phyloP scores from a whole-genome alignment of 2,888 invertebrate genomes.

The Erynnis tages region DNA sequence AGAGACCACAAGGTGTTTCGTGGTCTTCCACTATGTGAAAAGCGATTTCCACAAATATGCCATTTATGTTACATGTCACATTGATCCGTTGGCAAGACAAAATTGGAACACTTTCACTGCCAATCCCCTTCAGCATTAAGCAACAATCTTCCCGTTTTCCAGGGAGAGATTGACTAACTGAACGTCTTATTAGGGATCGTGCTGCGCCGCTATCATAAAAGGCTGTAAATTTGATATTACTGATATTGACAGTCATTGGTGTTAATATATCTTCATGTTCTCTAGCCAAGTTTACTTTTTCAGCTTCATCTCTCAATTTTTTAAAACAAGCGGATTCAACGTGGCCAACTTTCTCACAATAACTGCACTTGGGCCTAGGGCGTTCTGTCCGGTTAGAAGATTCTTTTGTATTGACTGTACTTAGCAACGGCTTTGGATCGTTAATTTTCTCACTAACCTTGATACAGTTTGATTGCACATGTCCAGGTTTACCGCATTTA shows the following conservation, averaged over 20 bases:
- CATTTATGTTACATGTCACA: conserved; percentile 1
- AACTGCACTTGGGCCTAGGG: conserved; percentile 6
- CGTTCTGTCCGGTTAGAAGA: background rate
- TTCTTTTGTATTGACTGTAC: background rate
- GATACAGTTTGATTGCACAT: background rate
- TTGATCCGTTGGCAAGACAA: background rate
- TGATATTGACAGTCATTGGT: background rate
- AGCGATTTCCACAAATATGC: too few relatives aligned
- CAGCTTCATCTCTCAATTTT: conserved; percentile 9
- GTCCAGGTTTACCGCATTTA: conserved; percentile 5
- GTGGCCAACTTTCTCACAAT: conserved; percentile 12
- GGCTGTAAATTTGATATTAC: too few relatives aligned
- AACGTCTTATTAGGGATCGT: conserved; percentile 28
- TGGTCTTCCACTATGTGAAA: too few relatives aligned
- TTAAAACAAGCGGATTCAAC: conserved; percentile 7
- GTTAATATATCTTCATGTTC: conserved; percentile 1
- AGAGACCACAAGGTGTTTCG: conserved; percentile 20
- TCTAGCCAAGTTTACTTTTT: background rate
- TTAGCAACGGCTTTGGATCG: background rate
- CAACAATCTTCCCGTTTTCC: conserved; percentile 16
- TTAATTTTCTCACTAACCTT: background rate
- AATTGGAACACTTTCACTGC: background rate
- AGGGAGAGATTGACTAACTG: conserved; percentile 29
- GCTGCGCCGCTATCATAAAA: conserved; percentile 5
- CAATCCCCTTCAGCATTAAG: too few relatives aligned